These are phyloP conservation scores for Amniataba percoides DNA, from an alignment of 2,797 vertebrate genomes.

Conservation along the genomic window DNA sequence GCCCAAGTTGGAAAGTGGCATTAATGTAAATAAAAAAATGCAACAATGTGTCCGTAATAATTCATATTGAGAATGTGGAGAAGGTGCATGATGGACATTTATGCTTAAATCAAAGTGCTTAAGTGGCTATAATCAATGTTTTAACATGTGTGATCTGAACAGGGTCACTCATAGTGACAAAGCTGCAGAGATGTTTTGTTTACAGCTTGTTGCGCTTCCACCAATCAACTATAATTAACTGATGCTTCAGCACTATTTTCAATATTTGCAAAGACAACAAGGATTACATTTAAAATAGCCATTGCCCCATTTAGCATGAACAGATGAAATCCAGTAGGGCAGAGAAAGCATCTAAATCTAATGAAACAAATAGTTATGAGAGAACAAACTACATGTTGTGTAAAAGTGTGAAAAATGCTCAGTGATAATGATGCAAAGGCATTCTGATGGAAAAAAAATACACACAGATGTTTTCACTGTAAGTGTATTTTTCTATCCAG, in stretches of 20 bases:
- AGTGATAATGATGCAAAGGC: background rate
- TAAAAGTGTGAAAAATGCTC: too few species aligned
- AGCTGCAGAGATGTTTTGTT: background rate
- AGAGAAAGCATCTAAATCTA: background rate
- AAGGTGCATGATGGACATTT: background rate
- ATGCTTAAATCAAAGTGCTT: background rate
- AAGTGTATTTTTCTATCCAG: background rate
- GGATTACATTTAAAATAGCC: constrained; percentile 15
- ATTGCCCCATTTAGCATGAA: background rate
- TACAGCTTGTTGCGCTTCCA: background rate
- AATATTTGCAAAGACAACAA: background rate
- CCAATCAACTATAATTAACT: background rate
- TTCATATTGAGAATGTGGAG: background rate
- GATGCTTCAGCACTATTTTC: background rate
- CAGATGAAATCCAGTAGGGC: background rate
- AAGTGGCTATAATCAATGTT: background rate
- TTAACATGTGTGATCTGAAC: too few species aligned
- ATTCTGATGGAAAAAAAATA: constrained; percentile 22
- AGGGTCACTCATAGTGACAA: background rate
- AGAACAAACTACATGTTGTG: too few species aligned
- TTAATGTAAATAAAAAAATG: background rate
- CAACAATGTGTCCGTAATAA: background rate
- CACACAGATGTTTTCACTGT: constrained; percentile 36
- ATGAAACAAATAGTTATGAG: background rate
- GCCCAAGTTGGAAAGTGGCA: background rate